Conservation (phyloP, 2,113 vertebrate genomes). For the Lipophrys pholis region DNA sequence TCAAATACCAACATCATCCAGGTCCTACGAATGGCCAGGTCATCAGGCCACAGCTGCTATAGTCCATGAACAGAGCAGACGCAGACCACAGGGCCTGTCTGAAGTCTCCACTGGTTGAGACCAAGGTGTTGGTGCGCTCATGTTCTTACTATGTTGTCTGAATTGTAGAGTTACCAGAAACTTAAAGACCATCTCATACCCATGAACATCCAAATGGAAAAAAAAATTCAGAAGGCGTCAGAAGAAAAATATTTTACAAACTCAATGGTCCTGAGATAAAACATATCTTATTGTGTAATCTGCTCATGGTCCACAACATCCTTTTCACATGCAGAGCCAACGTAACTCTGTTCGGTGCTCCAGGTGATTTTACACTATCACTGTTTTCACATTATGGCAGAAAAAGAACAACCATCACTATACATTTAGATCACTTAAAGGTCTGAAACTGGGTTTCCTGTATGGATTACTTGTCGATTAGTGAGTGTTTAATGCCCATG, state of each 20-base stretch:
- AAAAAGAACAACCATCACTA: slow-evolving; percentile 6
- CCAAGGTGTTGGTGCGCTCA: not conserved
- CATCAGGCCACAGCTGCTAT: not conserved
- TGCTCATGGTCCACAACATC: not conserved
- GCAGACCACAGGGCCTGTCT: not conserved
- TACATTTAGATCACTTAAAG: slow-evolving; percentile 19
- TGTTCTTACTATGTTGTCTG: not conserved
- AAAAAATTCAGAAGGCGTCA: slow-evolving; percentile 19
- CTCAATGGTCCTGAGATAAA: not conserved
- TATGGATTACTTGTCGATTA: slow-evolving; percentile 1
- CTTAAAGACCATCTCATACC: slow-evolving; percentile 3
- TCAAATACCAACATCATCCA: not conserved
- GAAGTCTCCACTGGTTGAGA: not conserved
- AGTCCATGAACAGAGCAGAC: slow-evolving; percentile 23
- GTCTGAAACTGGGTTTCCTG: slow-evolving; percentile 10
- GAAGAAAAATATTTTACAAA: slow-evolving; percentile 36
- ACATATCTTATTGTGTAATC: slow-evolving; percentile 22
- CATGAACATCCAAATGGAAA: not conserved
- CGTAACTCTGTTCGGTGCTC: not conserved
- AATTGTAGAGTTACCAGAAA: slow-evolving; percentile 1
- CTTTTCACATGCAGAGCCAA: slow-evolving; percentile 14
- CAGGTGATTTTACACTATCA: not conserved
- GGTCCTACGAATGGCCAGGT: slow-evolving; percentile 20
- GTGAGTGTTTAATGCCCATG: slow-evolving; percentile 55
- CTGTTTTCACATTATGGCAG: slow-evolving; percentile 27